phyloP scores from a whole-genome alignment of 2,888 invertebrate genomes.

The Agriotes lineatus region DNA sequence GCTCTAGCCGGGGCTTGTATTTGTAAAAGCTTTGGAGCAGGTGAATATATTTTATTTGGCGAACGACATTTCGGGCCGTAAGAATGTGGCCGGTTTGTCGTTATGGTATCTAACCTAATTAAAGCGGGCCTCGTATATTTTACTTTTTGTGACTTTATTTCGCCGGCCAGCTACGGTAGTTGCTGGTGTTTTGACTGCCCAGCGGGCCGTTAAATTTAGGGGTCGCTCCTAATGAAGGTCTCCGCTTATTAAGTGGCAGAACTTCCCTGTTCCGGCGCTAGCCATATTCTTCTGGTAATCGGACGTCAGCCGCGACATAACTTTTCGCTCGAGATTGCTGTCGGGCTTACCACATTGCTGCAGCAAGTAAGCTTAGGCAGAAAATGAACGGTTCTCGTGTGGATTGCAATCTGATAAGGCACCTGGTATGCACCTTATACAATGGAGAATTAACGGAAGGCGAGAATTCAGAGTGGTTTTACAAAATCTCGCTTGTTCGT shows the following conservation, averaged over 20 bases:
- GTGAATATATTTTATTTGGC: conserved; percentile 49
- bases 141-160: conserved; percentile 41
- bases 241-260: no score
- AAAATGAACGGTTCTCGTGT: conserved; percentile 6
- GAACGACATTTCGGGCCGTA: conserved; percentile 45
- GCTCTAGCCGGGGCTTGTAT: conserved; percentile 48
- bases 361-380: conserved; percentile 5
- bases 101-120: conserved; percentile 47
- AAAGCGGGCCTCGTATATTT: conserved; percentile 42
- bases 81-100: conserved; percentile 46
- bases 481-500: no score
- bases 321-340: not conserved
- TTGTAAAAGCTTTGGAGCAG: conserved; percentile 49
- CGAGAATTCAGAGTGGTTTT: no score
- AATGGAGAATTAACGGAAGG: no score
- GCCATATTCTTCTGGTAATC: no score
- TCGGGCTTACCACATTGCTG: conserved; percentile 5
- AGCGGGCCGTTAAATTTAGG: not conserved
- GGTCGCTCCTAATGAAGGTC: not conserved
- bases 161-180: conserved; percentile 22
- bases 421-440: not conserved
- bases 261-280: no score
- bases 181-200: conserved; percentile 18
- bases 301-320: no score
- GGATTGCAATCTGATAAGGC: conserved; percentile 7